Evolutionary conservation across 2,797 vertebrate genomes (phyloP).

Genomic region (Coracias cyanogaster): DNA sequence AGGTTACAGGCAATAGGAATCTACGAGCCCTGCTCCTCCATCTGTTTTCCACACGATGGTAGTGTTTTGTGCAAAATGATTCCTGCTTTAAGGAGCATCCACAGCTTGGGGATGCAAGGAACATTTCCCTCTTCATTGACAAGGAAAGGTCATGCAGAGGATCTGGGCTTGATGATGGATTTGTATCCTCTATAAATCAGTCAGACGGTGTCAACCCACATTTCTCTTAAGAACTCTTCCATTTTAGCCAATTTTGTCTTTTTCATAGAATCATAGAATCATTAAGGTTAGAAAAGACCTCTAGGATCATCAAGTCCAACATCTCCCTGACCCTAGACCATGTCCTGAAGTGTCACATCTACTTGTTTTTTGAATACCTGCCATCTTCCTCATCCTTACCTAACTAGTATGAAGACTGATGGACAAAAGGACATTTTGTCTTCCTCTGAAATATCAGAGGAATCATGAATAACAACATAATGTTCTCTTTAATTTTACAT

Average conservation of each 20-base stretch:
- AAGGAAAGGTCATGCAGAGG: neutral
- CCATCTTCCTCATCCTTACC: neutral
- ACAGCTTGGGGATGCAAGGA: neutral
- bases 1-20: neutral
- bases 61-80: constrained; percentile 26
- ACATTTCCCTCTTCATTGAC: neutral
- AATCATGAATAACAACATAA: neutral
- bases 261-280: neutral
- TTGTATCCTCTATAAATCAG: neutral
- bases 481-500: neutral
- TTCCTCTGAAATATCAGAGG: neutral
- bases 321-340: too few species aligned
- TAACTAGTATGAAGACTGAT: neutral
- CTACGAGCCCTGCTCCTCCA: neutral
- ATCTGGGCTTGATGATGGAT: neutral
- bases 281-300: too few species aligned
- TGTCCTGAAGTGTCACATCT: too few species aligned
- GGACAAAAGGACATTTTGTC: neutral
- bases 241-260: neutral
- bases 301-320: too few species aligned
- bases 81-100: neutral
- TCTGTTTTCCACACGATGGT: constrained; percentile 41
- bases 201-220: neutral
- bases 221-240: neutral
- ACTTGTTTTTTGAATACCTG: too few species aligned